Evolutionary conservation across 2,797 vertebrate species (phyloP).

Genomic region (Psittacula echo): DNA sequence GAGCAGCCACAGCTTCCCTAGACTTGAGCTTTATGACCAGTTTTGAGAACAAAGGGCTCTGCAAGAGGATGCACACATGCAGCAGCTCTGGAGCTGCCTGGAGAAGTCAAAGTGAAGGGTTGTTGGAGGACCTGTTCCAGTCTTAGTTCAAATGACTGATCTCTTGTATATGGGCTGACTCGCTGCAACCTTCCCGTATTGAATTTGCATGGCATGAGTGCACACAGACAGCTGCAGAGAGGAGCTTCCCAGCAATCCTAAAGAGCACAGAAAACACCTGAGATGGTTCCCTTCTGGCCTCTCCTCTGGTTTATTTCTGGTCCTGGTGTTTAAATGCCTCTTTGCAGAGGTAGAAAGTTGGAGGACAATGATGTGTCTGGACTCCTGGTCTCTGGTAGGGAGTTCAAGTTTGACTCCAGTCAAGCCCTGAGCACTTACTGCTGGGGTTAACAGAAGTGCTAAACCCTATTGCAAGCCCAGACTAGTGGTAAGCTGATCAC

Average conservation of each 20-base stretch:
- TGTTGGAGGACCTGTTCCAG: neutral
- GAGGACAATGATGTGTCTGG: neutral
- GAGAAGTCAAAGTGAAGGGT: neutral
- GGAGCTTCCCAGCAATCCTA: neutral
- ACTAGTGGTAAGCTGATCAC: fast-evolving
- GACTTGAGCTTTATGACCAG: neutral
- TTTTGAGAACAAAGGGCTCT: neutral
- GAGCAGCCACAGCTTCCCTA: neutral
- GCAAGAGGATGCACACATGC: neutral
- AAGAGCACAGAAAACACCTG: neutral
- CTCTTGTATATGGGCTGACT: neutral
- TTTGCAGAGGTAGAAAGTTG: neutral
- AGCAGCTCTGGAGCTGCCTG: neutral
- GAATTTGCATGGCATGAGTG: neutral
- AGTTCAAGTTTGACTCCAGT: neutral
- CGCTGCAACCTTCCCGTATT: neutral
- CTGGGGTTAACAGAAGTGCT: neutral
- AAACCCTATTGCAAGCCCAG: neutral
- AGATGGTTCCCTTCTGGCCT: neutral
- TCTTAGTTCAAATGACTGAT: neutral
- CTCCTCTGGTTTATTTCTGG: neutral
- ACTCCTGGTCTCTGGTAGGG: neutral
- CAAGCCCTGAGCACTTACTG: neutral
- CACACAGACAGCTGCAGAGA: neutral
- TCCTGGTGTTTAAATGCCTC: neutral